Base-by-base conservation (phyloP, 2,888 invertebrate species). In the Melanotus villosus region DNA sequence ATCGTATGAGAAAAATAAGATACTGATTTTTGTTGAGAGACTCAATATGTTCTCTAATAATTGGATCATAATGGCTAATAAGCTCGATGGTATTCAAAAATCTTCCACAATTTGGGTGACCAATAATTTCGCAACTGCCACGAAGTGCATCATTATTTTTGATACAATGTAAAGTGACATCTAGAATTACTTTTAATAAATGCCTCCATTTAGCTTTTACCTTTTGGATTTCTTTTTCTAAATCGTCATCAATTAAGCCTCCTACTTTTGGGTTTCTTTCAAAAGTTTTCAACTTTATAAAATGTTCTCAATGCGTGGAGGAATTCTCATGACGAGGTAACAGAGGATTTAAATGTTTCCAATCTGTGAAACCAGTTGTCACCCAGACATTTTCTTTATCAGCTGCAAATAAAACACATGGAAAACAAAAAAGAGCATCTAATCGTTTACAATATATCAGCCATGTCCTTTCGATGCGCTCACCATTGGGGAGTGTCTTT, bases 381-480 rank as follows among this genome's bases (percentile, higher is more conserved):
- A 18, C n/a, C 5, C 18, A 14, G n/a, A 18, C 30, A n/a, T 14
- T 36, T 3, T 10, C 10, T n/a, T n/a, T n/a, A 6, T 12, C 16
- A 34, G 4, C 36, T 1, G 7, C n/a, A 57, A 38, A 57, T 2
- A 57, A 4, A 21, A 32, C 14, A n/a, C 57, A 57, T 6, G 14
- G 34, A 12, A 57, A 57, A 57, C 57, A 57, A 38, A 57, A 57
- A 2, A 57, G 19, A n/a, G 36, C 2, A 18, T 56, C 18, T 12
- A 34, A 10, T 3, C 2, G 18, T 2, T 14, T 56, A 10, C 30
- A 56, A 34, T 56, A 56, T 16, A 56, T 30, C 1, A 56, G 2
- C 56, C 56, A 56, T 3, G 1, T 14, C n/a, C 56, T 12, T 12
- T 1, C 10, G 3, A 56, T 9, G 4, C 6, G 4, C 16, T 56